phyloP scores from a whole-genome alignment of 2,797 vertebrate species.

The Chrysocyon brachyurus region DNA sequence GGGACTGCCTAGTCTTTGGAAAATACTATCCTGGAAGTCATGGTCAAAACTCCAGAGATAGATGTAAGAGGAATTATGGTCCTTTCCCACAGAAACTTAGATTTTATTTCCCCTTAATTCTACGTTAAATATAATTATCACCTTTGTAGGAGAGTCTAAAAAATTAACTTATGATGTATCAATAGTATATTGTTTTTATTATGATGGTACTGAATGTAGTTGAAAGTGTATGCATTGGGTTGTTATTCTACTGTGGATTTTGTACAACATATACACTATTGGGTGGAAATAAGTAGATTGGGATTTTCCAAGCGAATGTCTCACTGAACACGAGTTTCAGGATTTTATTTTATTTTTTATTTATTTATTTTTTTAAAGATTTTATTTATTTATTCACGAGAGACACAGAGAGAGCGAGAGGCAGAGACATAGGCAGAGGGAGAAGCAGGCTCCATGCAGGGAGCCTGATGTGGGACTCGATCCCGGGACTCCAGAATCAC shows the following conservation, averaged over 20 bases:
- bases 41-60: neutral
- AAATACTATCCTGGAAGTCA: neutral
- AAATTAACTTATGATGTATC: neutral
- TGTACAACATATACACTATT: neutral
- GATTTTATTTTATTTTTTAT: neutral
- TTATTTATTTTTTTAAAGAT: no score
- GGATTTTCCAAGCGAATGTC: neutral
- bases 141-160: neutral
- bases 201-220: neutral
- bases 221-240: neutral
- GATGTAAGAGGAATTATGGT: neutral
- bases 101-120: neutral
- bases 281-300: neutral
- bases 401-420: no score
- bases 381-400: no score
- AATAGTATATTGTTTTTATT: neutral
- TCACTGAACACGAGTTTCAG: neutral
- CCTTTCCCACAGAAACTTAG: neutral
- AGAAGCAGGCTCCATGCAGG: no score
- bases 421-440: no score
- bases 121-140: neutral
- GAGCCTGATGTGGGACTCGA: no score
- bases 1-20: neutral
- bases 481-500: no score
- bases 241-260: neutral